Evolutionary conservation across 2,888 invertebrate species (phyloP), one percentile per base, ranked within the genome.

Genomic region (Dinocampus coccinellae): DNA sequence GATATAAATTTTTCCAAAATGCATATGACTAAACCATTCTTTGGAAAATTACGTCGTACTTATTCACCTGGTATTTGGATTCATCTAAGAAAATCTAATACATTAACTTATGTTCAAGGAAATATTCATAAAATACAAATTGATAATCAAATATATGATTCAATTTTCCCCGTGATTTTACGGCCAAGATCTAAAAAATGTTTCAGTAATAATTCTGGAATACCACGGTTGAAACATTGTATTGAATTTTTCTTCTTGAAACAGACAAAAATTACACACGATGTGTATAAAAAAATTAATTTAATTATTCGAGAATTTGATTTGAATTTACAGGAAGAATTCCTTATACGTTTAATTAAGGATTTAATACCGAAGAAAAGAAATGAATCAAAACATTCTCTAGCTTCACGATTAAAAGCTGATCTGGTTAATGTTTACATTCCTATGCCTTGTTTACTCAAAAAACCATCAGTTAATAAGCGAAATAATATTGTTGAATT

Each of bases 21-120:
- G 95, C 93, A 93, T 79, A 95, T 96, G 94, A 92, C 93, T 0
- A 94, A 94, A 84, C 95, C 96, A 0, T 95, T 95, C 87, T 94
- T 93, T 82, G 94, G 95, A 0, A 93, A 94, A 81, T 85, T 96
- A 26, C 88, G 93, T 53, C 89, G 96, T 52, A 92, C 91, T 0
- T 94, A 94, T 82, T 90, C 90, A 69, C 94, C 95, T 0, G 94
- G 92, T 0, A 81, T 95, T 53, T 94, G 94, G 92, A 79, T 93
- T 75, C 94, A 95, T 79, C 89, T 91, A 75, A 89, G 95, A 53
- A 91, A 91, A 83, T 95, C 95, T 0, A 89, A 90, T 34, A 92
- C 92, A 63, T 91, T 92, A 75, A 91, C 90, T 13, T 93, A 92
- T 81, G 86, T 91, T 66, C 92, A 93, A 83, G 88, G 92, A 63